A percentile compares a stretch with the other conserved stretches of the same genome.
Evolutionary conservation across 2,797 vertebrate species (phyloP).

Genomic region (Cyprinodon diabolis): DNA sequence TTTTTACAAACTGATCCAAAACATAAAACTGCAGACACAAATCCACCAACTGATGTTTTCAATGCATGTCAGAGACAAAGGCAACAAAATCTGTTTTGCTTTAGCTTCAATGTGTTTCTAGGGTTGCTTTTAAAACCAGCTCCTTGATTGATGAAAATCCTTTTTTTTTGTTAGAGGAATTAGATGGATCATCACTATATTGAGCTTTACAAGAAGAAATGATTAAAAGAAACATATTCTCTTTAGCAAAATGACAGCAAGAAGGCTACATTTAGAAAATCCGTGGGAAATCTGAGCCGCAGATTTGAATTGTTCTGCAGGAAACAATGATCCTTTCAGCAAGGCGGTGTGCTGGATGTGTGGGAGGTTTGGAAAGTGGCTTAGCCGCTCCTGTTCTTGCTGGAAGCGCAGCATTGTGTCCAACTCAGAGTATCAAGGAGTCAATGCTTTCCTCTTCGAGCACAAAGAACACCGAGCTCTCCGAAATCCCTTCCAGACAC

Average conservation of each 20-base stretch:
- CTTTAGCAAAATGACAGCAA: constrained; percentile 27
- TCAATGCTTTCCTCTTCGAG: constrained; percentile 29
- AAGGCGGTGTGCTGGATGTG: constrained; percentile 52
- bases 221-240: constrained; percentile 12
- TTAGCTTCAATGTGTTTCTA: constrained; percentile 15
- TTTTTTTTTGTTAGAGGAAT: constrained; percentile 29
- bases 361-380: constrained; percentile 71
- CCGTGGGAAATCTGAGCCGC: constrained; percentile 57
- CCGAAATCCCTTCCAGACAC: constrained; percentile 42
- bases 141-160: constrained; percentile 34
- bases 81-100: constrained; percentile 19
- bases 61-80: constrained; percentile 20
- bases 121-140: constrained; percentile 13
- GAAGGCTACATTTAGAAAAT: constrained; percentile 62
- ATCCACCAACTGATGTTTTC: constrained; percentile 20
- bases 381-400: constrained; percentile 64
- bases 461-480: constrained; percentile 14
- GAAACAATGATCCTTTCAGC: constrained; percentile 75
- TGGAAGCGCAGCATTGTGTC: constrained; percentile 53
- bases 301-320: constrained; percentile 67
- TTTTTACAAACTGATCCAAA: neutral
- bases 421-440: constrained; percentile 54
- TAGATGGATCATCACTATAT: constrained; percentile 34
- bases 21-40: constrained; percentile 14
- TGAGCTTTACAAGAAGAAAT: constrained; percentile 22